A percentile compares a stretch with the other conserved stretches of the same genome.
Evolutionary conservation across 2,888 invertebrate genomes (phyloP).

Genomic region (Mystacides longicornis): DNA sequence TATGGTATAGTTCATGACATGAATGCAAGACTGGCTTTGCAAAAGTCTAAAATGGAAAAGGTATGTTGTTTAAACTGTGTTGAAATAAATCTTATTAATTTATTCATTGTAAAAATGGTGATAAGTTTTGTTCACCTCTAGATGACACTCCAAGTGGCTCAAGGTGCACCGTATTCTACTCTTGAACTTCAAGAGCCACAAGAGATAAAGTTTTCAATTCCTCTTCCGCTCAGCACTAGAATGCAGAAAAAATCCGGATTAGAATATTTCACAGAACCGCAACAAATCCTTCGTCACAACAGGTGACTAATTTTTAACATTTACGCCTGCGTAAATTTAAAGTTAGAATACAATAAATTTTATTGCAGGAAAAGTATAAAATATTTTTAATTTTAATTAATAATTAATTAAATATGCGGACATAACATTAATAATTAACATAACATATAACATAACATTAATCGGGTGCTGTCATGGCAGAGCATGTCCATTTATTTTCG

Average conservation of each 20-base stretch:
- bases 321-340: no score
- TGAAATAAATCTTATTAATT: neutral
- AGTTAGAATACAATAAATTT: no score
- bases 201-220: constrained; percentile 36
- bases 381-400: no score
- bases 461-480: no score
- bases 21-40: constrained; percentile 45
- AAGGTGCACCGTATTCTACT: constrained; percentile 53
- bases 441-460: no score
- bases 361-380: no score
- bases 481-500: no score
- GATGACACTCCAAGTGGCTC: constrained; percentile 47
- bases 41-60: constrained; percentile 34
- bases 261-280: constrained; percentile 21
- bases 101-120: neutral
- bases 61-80: constrained; percentile 27
- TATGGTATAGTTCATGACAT: constrained; percentile 44
- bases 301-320: constrained; percentile 12
- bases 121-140: constrained; percentile 26
- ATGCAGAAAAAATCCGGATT: constrained; percentile 26
- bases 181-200: constrained; percentile 44
- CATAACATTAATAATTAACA: no score
- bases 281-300: constrained; percentile 20
- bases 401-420: neutral
- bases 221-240: constrained; percentile 33